Conservation (phyloP, 2,888 invertebrate genomes). For the Callyntrura sp. region DNA sequence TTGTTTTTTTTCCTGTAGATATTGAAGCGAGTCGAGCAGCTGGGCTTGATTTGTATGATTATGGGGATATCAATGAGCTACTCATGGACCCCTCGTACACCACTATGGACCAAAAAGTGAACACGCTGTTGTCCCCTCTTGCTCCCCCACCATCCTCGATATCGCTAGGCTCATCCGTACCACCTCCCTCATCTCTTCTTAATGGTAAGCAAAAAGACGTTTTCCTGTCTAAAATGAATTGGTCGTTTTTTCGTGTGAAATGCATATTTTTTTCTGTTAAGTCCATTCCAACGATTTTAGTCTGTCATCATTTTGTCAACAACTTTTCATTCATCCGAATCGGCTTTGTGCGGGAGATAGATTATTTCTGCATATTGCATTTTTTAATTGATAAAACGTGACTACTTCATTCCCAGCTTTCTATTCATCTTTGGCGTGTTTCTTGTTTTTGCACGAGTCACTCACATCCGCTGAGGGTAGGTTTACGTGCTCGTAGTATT, state of each 20-base stretch:
- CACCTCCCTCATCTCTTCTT: slow-evolving; percentile 75
- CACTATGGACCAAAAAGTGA: slow-evolving; percentile 85
- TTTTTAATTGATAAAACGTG: slow-evolving; percentile 74
- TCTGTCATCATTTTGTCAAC: slow-evolving; percentile 61
- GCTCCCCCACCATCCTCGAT: slow-evolving; percentile 76
- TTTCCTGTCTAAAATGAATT: neutral
- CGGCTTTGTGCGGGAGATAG: neutral
- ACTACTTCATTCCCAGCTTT: slow-evolving; percentile 56
- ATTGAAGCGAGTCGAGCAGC: slow-evolving; percentile 90
- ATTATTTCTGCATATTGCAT: slow-evolving; percentile 49
- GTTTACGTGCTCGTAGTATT: neutral
- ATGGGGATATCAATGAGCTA: slow-evolving; percentile 91
- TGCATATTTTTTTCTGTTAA: slow-evolving; percentile 1
- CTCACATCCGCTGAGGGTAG: slow-evolving; percentile 57
- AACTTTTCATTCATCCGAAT: neutral
- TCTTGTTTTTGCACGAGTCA: slow-evolving; percentile 65
- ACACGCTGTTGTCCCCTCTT: slow-evolving; percentile 85
- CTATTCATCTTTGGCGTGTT: slow-evolving; percentile 4
- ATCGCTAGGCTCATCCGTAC: slow-evolving; percentile 74
- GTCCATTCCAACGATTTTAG: slow-evolving; percentile 49
- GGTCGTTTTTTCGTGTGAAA: slow-evolving; percentile 11
- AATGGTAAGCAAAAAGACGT: slow-evolving; percentile 62
- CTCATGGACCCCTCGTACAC: slow-evolving; percentile 87
- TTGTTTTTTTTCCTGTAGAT: slow-evolving; percentile 87
- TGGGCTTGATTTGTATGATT: slow-evolving; percentile 89